phyloP scores from a whole-genome alignment of 30 jellyfish, hydroid and myxozoan genomes.

The Aurelia aurita complex sp. Pacific region DNA sequence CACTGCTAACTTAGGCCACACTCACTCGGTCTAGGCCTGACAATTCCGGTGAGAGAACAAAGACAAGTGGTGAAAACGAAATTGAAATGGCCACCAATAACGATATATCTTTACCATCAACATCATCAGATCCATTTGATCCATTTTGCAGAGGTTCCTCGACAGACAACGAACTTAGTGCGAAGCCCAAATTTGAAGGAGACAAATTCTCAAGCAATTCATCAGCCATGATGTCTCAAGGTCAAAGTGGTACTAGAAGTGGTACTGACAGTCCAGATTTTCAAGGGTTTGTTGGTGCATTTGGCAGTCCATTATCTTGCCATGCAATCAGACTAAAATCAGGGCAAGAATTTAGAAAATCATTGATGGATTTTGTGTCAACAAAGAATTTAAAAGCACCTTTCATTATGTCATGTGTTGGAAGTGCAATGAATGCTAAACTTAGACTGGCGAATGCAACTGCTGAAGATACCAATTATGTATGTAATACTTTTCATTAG shows the following conservation, averaged over 20 bases:
- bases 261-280: slow-evolving; percentile 5
- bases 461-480: slow-evolving; percentile 83
- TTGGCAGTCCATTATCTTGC: slow-evolving; percentile 84
- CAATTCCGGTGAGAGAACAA: too few relatives aligned
- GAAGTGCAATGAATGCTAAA: slow-evolving; percentile 87
- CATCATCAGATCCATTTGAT: slow-evolving; percentile 16
- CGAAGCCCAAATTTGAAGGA: slow-evolving; percentile 14
- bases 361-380: slow-evolving; percentile 68
- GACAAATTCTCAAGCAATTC: too few relatives aligned
- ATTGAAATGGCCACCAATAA: slow-evolving; percentile 23
- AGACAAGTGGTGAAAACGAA: too few relatives aligned
- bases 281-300: slow-evolving; percentile 22
- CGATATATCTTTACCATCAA: slow-evolving; percentile 31
- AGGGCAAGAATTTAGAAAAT: slow-evolving; percentile 87
- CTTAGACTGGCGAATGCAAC: slow-evolving; percentile 87
- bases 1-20: too few relatives aligned
- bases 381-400: slow-evolving; percentile 81
- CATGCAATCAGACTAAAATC: slow-evolving; percentile 77
- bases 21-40: too few relatives aligned
- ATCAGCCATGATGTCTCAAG: slow-evolving; percentile 8
- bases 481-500: slow-evolving; percentile 27
- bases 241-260: slow-evolving; percentile 25
- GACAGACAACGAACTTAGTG: slow-evolving; percentile 25
- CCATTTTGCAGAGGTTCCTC: slow-evolving; percentile 4
- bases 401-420: slow-evolving; percentile 90